These are phyloP conservation scores for Metacarcinus magister DNA, from an alignment of 2,888 invertebrate genomes.

Conservation along the genomic window DNA sequence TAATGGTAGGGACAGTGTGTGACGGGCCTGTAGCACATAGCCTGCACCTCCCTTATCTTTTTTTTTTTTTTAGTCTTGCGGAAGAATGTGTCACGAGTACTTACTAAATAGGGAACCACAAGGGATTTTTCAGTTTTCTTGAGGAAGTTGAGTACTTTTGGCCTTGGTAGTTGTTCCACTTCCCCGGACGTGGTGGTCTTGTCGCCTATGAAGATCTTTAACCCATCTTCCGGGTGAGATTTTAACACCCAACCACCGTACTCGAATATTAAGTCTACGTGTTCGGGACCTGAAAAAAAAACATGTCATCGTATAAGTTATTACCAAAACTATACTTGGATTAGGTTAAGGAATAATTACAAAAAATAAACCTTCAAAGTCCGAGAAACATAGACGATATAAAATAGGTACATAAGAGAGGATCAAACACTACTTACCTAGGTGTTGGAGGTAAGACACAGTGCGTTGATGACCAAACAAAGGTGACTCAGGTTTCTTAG, in stretches of 20 bases:
- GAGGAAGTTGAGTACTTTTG: conserved; percentile 92
- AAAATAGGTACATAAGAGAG: neutral
- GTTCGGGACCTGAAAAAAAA: conserved; percentile 87
- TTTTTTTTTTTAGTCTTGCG: neutral
- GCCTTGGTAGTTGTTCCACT: conserved; percentile 94
- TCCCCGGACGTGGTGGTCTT: conserved; percentile 88
- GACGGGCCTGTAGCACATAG: neutral
- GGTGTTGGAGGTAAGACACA: conserved; percentile 94
- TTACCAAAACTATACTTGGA: neutral
- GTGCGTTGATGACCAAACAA: conserved; percentile 91
- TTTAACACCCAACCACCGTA: conserved; percentile 96
- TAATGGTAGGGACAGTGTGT: too few species aligned
- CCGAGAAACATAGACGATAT: too few species aligned
- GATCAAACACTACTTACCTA: conserved; percentile 87
- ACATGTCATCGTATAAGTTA: neutral
- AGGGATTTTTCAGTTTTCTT: conserved; percentile 91
- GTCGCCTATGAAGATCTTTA: conserved; percentile 94
- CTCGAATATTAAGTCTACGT: conserved; percentile 95
- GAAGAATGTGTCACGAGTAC: neutral
- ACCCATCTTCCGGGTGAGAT: conserved; percentile 93
- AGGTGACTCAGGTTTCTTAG: conserved; percentile 88
- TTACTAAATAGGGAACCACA: conserved; percentile 93
- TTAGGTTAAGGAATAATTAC: too few species aligned
- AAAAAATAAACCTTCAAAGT: too few species aligned
- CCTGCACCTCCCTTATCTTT: neutral